A percentile compares a stretch with the other conserved stretches of the same genome.
These are phyloP conservation scores for Tragelaphus imberbis DNA, from an alignment of 2,113 vertebrate genomes.

Conservation along the genomic window DNA sequence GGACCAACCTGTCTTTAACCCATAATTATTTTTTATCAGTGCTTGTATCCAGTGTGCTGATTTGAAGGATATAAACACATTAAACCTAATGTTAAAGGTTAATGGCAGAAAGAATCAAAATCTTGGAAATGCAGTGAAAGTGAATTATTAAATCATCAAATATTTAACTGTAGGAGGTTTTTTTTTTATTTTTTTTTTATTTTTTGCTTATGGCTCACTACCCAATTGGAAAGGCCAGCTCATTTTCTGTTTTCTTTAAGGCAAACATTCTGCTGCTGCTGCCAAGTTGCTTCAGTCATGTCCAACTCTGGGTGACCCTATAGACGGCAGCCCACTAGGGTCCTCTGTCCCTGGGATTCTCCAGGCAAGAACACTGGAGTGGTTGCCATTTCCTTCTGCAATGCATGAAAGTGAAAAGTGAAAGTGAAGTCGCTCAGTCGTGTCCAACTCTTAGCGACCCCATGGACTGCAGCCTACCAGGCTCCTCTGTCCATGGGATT, in stretches of 20 bases:
- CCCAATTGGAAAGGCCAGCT: rapidly evolving
- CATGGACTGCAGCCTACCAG: too few relatives aligned
- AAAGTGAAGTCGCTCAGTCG: too few relatives aligned
- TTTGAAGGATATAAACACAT: not conserved
- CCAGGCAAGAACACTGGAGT: too few relatives aligned
- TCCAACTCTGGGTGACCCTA: too few relatives aligned
- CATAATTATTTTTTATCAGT: not conserved
- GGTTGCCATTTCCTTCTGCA: too few relatives aligned
- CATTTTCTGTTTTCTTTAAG: not conserved
- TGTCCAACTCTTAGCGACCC: too few relatives aligned
- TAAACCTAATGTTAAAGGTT: not conserved
- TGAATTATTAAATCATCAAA: not conserved
- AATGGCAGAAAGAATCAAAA: not conserved
- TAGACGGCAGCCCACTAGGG: too few relatives aligned
- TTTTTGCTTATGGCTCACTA: not conserved
- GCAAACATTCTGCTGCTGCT: not conserved
- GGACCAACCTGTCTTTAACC: not conserved
- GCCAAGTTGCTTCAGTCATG: too few relatives aligned
- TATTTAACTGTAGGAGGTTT: not conserved
- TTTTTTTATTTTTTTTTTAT: rapidly evolving
- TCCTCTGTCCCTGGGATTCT: too few relatives aligned
- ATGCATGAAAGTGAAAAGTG: too few relatives aligned
- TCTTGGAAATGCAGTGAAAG: not conserved
- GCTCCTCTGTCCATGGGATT: too few relatives aligned
- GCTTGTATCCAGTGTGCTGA: not conserved